Evolutionary conservation across 2,888 invertebrate genomes (phyloP), one percentile per base, ranked within the genome.

Genomic region (Neuroscelio doddi): DNA sequence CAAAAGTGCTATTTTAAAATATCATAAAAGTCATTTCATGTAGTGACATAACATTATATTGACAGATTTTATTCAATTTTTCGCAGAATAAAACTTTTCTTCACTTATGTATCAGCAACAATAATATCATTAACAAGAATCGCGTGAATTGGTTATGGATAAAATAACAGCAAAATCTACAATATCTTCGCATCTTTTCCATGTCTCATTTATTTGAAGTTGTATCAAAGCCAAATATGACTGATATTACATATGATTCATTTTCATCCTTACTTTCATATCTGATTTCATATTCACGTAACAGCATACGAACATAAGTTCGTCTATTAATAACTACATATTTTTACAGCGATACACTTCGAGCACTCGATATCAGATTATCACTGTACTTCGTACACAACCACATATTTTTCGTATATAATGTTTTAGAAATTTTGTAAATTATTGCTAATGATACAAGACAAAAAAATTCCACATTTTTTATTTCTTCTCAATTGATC

Each of bases 41-140:
- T 9, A 56, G 34, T 24, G 39, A 56, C 39, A 47, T 47, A 57
- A 57, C 46, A 46, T 41, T 57, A 42, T 42, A 44, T 45, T 38
- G 45, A 36, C 49, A 56, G 50, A 38, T 52, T 63, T 64, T 64
- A 64, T 64, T 64, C 52, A 49, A 42, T 64, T 47, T 36, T 39
- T 61, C n/a, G 44, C 27, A 53, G 36, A 41, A 16, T 41, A 24
- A 47, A 53, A 34, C n/a, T 14, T 42, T 41, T 4, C 10, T 41
- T 39, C 21, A 9, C 9, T 1, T 8, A 15, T 41, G n/a, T 21
- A 24, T 24, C 46, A 17, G 27, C 29, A 16, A 30, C 32, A 24
- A 30, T 39, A 45, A 29, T 45, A 32, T n/a, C 12, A 45, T 49
- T 21, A 45, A n/a, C n/a, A n/a, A n/a, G n/a, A n/a, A n/a, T n/a